A percentile compares a stretch with the other conserved stretches of the same genome.
Conservation (phyloP, 2,113 vertebrate species). For the Xiphophorus maculatus region DNA sequence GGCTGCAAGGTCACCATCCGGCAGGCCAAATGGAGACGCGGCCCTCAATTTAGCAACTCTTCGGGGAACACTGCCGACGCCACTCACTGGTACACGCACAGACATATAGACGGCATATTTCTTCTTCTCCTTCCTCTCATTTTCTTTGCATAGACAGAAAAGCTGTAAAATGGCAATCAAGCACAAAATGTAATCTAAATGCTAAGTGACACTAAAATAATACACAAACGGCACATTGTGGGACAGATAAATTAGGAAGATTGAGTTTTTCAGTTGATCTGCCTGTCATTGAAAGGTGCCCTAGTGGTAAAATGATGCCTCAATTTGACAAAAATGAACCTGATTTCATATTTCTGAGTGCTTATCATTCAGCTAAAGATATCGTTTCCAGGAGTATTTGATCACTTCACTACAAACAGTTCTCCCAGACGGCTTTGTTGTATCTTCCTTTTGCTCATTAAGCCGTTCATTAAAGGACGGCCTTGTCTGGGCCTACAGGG, state of each 20-base stretch:
- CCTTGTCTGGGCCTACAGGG: conserved; percentile 64
- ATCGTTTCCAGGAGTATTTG: conserved; percentile 60
- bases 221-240: conserved; percentile 26
- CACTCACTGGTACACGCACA: conserved; percentile 2
- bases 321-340: conserved; percentile 51
- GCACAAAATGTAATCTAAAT: conserved; percentile 32
- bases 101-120: conserved; percentile 11
- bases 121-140: conserved; percentile 4
- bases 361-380: conserved; percentile 62
- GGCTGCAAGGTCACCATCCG: conserved; percentile 69
- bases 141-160: neutral
- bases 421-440: conserved; percentile 69
- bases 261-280: conserved; percentile 44
- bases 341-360: conserved; percentile 59
- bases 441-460: conserved; percentile 70
- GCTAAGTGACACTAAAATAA: conserved; percentile 32
- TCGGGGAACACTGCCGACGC: conserved; percentile 42
- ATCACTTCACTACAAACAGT: conserved; percentile 72
- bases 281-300: conserved; percentile 33
- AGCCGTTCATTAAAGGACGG: conserved; percentile 68
- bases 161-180: conserved; percentile 24
- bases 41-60: conserved; percentile 61
- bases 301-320: conserved; percentile 46
- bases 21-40: conserved; percentile 61
- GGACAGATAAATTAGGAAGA: conserved; percentile 39